Base-by-base conservation (phyloP, 2,113 vertebrate species). In the Pseudois nayaur region DNA sequence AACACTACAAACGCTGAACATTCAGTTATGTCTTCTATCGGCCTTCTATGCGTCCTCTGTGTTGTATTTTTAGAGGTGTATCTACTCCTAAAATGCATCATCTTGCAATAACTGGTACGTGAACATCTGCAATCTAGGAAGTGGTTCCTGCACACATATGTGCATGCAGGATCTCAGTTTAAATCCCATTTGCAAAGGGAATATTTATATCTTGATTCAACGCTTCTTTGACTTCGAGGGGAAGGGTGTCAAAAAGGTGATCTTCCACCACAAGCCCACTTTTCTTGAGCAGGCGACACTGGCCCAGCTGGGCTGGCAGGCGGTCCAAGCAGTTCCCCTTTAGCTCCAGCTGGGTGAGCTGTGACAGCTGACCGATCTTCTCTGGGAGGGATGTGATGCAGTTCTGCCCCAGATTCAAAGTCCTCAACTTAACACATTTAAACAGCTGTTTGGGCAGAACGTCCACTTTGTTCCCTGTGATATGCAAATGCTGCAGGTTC, bases 261-360 rank as follows among this genome's bases (percentile, higher is more conserved):
- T 99, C 99, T 97, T 99, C 99, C 89, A 99, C 99, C 4, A 99
- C 91, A 33, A 99, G 99, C 97, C 99, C 99, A 19, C 98, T 99
- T 98, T 99, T 99, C 98, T 99, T 99, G 97, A 99, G 99, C 97
- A 99, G 99, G 60, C 98, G 98, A 98, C 99, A 99, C 98, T 99
- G 99, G 48, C 99, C 99, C 50, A 99, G 99, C 76, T 99, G 99
- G 67, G 98, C 97, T 43, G 99, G 99, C 79, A 99, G 99, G 93
- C 99, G 99, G 97, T 99, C 99, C 97, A 99, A 98, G 98, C 99
- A 99, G 98, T 99, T 99, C 96, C 99, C 99, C 98, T 99, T 99
- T 96, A 99, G 98, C 98, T 99, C 99, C 98, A 99, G 98, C 43
- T 99, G 99, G 23, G 99, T 99, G 91, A 99, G 99, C 98, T 99